Evolutionary conservation across 2,113 vertebrate genomes (phyloP), one percentile per base, ranked within the genome.

Genomic region (Bujurquina vittata): DNA sequence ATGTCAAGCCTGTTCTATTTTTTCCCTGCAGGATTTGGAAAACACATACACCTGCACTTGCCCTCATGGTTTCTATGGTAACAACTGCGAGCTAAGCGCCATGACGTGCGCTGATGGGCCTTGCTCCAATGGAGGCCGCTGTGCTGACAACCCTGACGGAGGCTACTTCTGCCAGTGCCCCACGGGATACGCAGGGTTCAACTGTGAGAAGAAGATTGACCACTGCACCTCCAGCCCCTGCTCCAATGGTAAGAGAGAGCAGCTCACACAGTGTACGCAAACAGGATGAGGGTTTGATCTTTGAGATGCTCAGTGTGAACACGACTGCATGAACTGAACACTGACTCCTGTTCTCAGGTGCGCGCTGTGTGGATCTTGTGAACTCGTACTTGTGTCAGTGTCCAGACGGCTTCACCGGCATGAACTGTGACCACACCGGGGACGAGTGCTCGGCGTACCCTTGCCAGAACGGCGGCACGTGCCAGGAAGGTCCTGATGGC

Each of bases 161-260:
- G 98, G 97, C 40, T 99, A 99, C 89, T 96, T 95, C 93, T 99
- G 98, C 90, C 97, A 95, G 87, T 99, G 98, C 86, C 97, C 97
- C 0, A 91, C 84, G 0, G 96, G 97, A 10, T 98, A 98, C 61
- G 97, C 98, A 0, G 98, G 98, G 23, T 99, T 99, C 93, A 99
- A 96, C 96, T 99, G 98, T 56, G 98, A 99, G 92, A 99, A 99
- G 96, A 99, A 99, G 93, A 96, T 97, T 0, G 98, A 98, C 87
- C 94, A 96, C 93, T 99, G 98, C 95, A 96, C 96, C 61, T 98
- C 97, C 67, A 94, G 94, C 37, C 98, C 98, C 29, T 99, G 98
- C 87, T 96, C 97, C 78, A 99, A 99, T 10, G 98, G 98, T 99
- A 94, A 95, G 95, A 56, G 35, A 1, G 10, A 12, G 8, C 57